Conservation (phyloP, 2,113 vertebrate genomes). For the Peromyscus maniculatus region DNA sequence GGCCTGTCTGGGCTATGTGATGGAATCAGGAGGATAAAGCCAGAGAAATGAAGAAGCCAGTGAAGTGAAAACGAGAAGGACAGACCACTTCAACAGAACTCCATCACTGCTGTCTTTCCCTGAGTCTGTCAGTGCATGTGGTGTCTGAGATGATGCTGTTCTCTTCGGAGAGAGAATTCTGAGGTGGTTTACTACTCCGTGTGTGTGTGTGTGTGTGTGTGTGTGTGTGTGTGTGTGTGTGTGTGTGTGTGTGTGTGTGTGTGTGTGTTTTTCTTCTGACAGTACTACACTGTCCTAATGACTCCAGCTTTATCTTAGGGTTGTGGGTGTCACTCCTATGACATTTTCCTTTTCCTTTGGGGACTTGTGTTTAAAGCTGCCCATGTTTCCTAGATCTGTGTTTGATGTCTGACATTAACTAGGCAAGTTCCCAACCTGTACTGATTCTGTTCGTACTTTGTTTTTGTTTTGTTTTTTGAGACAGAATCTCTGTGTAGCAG, state of each 20-base stretch:
- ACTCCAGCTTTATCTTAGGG: background rate
- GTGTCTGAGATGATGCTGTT: background rate
- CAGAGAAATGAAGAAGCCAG: too few relatives aligned
- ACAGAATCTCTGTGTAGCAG: too few relatives aligned
- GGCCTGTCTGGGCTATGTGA: background rate
- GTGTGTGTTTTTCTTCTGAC: background rate
- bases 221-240: background rate
- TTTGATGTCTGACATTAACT: background rate
- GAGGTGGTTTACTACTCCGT: background rate
- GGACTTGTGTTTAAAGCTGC: background rate
- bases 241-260: too few relatives aligned
- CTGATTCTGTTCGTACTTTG: background rate
- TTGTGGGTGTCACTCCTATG: background rate
- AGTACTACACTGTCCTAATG: background rate
- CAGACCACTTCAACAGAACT: background rate
- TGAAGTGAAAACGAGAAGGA: background rate
- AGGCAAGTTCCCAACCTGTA: background rate
- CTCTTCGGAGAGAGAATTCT: background rate
- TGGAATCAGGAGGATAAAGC: background rate
- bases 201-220: background rate
- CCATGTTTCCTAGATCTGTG: background rate
- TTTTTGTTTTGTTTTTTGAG: too few relatives aligned
- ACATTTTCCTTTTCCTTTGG: background rate
- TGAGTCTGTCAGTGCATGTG: background rate
- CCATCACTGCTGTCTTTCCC: background rate